phyloP scores from a whole-genome alignment of 2,113 vertebrate genomes.

The Oncorhynchus clarkii region DNA sequence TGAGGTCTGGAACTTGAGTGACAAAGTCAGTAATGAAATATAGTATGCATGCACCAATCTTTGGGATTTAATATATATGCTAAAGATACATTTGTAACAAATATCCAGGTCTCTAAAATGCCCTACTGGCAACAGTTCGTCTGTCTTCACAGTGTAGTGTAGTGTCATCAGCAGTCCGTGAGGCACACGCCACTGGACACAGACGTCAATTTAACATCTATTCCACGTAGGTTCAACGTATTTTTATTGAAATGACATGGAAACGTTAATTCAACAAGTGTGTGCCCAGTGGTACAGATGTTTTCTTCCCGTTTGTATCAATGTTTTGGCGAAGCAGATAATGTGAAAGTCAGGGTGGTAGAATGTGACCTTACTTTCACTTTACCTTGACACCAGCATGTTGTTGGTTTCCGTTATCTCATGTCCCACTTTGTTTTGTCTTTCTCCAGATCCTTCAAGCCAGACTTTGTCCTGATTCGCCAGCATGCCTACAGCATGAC shows the following conservation, averaged over 20 bases:
- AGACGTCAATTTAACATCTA: no score
- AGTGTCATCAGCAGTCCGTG: not conserved
- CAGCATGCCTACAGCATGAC: constrained; percentile 96
- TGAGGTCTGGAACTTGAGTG: not conserved
- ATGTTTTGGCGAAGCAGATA: no score
- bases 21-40: not conserved
- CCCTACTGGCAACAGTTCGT: no score
- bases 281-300: not conserved
- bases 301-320: not conserved
- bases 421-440: not conserved
- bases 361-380: not conserved
- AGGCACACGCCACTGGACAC: not conserved
- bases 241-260: no score
- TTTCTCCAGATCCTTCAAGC: constrained; percentile 85
- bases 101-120: no score
- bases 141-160: no score
- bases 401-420: not conserved
- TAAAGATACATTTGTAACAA: no score
- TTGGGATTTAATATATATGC: not conserved
- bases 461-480: constrained; percentile 89
- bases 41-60: not conserved
- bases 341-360: no score
- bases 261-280: not conserved
- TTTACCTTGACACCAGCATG: not conserved
- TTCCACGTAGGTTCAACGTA: no score